These are phyloP conservation scores for Stichopus horrens DNA, from an alignment of 53 echinoderm and acorn worm genomes.

Conservation along the genomic window DNA sequence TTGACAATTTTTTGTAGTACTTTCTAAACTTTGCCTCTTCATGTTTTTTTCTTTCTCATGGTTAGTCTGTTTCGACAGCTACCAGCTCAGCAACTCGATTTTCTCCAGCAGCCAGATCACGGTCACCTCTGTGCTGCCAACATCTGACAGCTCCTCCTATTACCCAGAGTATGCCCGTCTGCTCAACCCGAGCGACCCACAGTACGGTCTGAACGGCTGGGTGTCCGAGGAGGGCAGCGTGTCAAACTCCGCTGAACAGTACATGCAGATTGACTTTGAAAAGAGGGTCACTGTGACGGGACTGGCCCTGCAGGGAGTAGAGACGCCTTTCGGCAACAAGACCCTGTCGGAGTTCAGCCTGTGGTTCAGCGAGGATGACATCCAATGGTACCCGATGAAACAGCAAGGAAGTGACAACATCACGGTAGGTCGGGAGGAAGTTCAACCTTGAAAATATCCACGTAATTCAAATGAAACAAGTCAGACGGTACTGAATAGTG, in stretches of 20 bases:
- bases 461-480: too few relatives aligned
- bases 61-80: neutral
- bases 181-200: constrained; percentile 63
- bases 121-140: constrained; percentile 26
- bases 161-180: constrained; percentile 64
- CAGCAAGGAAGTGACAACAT: constrained; percentile 60
- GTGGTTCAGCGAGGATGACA: constrained; percentile 69
- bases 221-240: constrained; percentile 61
- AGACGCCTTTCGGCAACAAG: constrained; percentile 52
- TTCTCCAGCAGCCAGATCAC: constrained; percentile 32
- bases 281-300: constrained; percentile 60
- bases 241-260: constrained; percentile 72
- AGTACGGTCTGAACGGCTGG: constrained; percentile 70
- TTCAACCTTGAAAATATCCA: neutral
- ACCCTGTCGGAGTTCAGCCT: constrained; percentile 68
- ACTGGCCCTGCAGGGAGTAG: constrained; percentile 77
- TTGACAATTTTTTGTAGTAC: neutral
- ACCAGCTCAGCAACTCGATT: neutral
- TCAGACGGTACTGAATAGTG: too few relatives aligned
- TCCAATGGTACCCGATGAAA: constrained; percentile 66
- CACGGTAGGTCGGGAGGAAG: constrained; percentile 40
- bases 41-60: neutral
- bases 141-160: constrained; percentile 52
- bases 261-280: constrained; percentile 68
- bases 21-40: neutral